Evolutionary conservation across 2,113 vertebrate species (phyloP), one percentile per base, ranked within the genome.

Genomic region (Gallinago media): DNA sequence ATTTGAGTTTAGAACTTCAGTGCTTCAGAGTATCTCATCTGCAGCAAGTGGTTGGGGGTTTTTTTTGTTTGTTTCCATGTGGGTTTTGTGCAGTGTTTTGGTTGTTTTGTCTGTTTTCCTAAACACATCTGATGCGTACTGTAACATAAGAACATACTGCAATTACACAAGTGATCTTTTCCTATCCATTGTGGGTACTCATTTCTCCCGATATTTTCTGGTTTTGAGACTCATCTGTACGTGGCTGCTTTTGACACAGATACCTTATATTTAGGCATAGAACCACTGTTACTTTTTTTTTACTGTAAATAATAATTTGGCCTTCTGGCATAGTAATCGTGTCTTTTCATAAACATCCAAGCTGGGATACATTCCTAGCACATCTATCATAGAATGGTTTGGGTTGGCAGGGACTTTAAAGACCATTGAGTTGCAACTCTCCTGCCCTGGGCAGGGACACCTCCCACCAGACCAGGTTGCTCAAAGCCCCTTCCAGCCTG

Each of bases 141-240:
- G 32, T 47, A 59, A 49, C 0, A 0, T 22, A 89, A 74, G 18
- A 38, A 47, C 2, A 1, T 22, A 25, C 31, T 72, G n/a, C 40
- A 73, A 12, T 19, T 68, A 23, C 14, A 8, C 8, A 56, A 38
- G 15, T 32, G 38, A 75, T 52, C 12, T 67, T 71, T 74, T 73
- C 23, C 34, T 50, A 73, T 70, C 61, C 16, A 3, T 72, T 89
- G 88, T 23, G 16, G 16, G 59, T 88, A 26, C 23, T 88, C 16
- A 15, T 49, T 85, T 46, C 4, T 47, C 23, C 58, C 1, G 0
- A 21, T 31, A 7, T 59, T 36, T n/a, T 59, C 15, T 34, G 44
- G 49, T 68, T 83, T 36, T 82, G 58, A 67, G 46, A 38, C 61
- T 75, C 15, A 15, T 3, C 20, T 62, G 13, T 18, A 34, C 1